Evolutionary conservation across 2,797 vertebrate genomes (phyloP), one percentile per base, ranked within the genome.

Genomic region (Orestias chungarensis): DNA sequence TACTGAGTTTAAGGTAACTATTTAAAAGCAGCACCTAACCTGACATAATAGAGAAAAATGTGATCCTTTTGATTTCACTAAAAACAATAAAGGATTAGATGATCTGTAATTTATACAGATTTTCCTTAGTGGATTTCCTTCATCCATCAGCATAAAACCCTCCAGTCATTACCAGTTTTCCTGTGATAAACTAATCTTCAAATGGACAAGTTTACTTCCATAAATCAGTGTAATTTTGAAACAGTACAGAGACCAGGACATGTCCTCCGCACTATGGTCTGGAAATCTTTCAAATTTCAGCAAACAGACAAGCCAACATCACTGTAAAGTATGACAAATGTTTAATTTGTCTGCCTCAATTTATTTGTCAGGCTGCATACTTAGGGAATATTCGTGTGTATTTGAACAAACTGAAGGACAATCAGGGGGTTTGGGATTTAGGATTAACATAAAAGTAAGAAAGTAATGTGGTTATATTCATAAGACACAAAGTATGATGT

Each of bases 281-380:
- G 29, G 54, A 57, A 18, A 33, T 57, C 2, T 57, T 33, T 57
- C 29, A 57, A 33, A 57, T 57, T 57, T 33, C 29, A 57, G 29
- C 54, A 20, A 33, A 57, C 54, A 33, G 54, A 33, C 29, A 73
- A 67, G 42, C 40, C 68, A 76, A 73, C 64, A 52, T 40, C 52
- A 38, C 35, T 20, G 6, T 61, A 78, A 75, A 82, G 73, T 66
- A 71, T 68, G 74, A 85, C 76, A 66, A 68, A 83, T 75, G 73
- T 76, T 70, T 80, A 31, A 52, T 78, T 74, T 72, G 71, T 74
- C 70, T 42, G 46, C 68, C n/a, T 50, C 50, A 46, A 73, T 82
- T 74, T 72, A 67, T 76, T 68, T 70, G 46, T 43, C 72, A 59
- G 25, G n/a, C 49, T 74, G 71, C 71, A n/a, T 55, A 71, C 76